Evolutionary conservation across 2,113 vertebrate species (phyloP), one percentile per base, ranked within the genome.

Genomic region (Ophiodon elongatus): DNA sequence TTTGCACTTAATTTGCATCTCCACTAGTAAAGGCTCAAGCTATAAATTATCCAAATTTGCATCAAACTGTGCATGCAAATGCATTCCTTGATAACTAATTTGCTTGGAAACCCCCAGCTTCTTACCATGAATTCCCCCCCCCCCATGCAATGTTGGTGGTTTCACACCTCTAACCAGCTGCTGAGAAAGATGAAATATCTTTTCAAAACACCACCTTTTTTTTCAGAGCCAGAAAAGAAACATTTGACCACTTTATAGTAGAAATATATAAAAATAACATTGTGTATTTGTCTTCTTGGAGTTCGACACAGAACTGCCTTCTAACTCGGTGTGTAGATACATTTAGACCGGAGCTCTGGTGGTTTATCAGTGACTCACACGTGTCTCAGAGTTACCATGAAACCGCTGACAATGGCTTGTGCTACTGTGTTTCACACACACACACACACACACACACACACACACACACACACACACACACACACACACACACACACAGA

Each of bases 161-260:
- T 94, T 93, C 87, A 87, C 91, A 93, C 91, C 82, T 92, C 63
- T 71, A 89, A 89, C 86, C 85, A 94, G 47, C 79, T 89, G 23
- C 79, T 5, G 35, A 70, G 73, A 83, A 78, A 80, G 25, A 75
- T 74, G 25, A 39, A 37, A 45, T 62, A 10, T 77, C 70, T 50
- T 68, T 56, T 68, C 33, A 33, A 2, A 25, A 11, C 41, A 1
- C 4, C 0, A n/a, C 23, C 2, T 79, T 64, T 60, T 56, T 72
- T 69, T 47, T 47, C 8, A 80, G 17, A 0, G 0, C 6, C 7
- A 56, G 35, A 65, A 23, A 3, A 35, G 54, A 65, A 66, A 76
- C 15, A n/a, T 68, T 63, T 68, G 35, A 27, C 15, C 21, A 27
- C 14, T 29, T 71, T n/a, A 17, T 57, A 31, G 9, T 4, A 45